Evolutionary conservation across 2,797 vertebrate species (phyloP), one percentile per base, ranked within the genome.

Genomic region (Sparus aurata): DNA sequence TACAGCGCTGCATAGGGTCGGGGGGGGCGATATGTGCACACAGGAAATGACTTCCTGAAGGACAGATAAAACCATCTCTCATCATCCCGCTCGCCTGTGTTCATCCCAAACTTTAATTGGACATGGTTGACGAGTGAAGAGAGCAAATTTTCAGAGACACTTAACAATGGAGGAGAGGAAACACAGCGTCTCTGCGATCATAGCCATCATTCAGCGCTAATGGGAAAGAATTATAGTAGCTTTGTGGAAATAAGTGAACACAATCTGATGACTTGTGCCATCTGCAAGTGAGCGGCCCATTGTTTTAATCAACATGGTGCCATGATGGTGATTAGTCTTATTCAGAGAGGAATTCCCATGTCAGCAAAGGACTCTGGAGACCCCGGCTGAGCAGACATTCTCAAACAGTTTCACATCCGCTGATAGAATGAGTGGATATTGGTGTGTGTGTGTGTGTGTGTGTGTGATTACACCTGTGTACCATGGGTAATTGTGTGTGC

Each of bases 41-140:
- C 85, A 90, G 91, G 90, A 94, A 94, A 94, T 91, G 52, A 94
- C 92, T 95, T 91, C 85, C 82, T 92, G 86, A 91, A 93, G 93
- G 91, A 94, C 90, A 85, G 91, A 94, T 92, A 90, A 89, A 92
- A 87, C 81, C 69, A 76, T 79, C 78, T 87, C 82, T 85, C 86
- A 87, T 86, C 80, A 71, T 52, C 75, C 80, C 57, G 74, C 75
- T 82, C 72, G 15, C 85, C 81, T 61, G 79, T 53, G 86, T 47
- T 86, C 82, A 84, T 84, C 89, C 87, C 73, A 84, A 84, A 87
- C 85, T 89, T 89, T 93, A 94, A 95, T 93, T 93, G 91, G 91
- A 93, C 83, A 90, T 84, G 87, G 86, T 89, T 74, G 72, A 88
- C 62, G 52, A 91, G 88, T 85, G 88, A 89, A 74, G 83, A 69